Base-by-base conservation (phyloP, 2,113 vertebrate species). In the Mandrillus leucophaeus region DNA sequence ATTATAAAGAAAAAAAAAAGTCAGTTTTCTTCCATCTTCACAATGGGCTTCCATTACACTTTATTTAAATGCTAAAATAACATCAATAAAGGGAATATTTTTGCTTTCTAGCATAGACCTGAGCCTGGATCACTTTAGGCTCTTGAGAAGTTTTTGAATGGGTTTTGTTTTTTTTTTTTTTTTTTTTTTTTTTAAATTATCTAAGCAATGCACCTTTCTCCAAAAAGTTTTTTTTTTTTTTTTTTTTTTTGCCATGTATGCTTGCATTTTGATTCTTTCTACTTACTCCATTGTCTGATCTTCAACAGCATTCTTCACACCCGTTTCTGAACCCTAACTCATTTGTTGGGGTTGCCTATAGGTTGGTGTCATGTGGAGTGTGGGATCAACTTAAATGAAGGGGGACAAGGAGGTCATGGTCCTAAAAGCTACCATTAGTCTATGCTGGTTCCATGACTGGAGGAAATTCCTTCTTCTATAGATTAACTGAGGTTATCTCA, bases 1-100 rank as follows among this genome's bases (percentile, higher is more conserved):
- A 17, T 57, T 70, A 83, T 5, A 72, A 82, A 68, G 35, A 23
- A 81, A 68, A 48, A 68, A 48, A 75, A 40, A n/a, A 61, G 70
- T 66, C 22, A 30, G 5, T 66, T 94, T 81, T 80, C n/a, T 80
- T 86, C 16, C 32, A 4, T 55, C 64, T 66, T 72, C 48, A 64
- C 22, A 80, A 73, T 90, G 23, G 40, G 1, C 2, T 68, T 89
- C 18, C 43, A 70, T 40, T 92, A 38, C 7, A 73, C 10, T 91
- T 90, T 78, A 86, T 68, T 93, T 52, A 95, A 93, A 82, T 57
- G 48, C n/a, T 88, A 86, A 85, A 86, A 35, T 88, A 70, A 73
- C 10, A 66, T 73, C 13, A 81, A 27, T 73, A 72, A 72, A 91
- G 30, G 12, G 8, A 8, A 52, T 57, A 66, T 45, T 48, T 22